These are phyloP conservation scores for Thymelicus lineola DNA, from an alignment of 2,888 invertebrate species.

Conservation along the genomic window DNA sequence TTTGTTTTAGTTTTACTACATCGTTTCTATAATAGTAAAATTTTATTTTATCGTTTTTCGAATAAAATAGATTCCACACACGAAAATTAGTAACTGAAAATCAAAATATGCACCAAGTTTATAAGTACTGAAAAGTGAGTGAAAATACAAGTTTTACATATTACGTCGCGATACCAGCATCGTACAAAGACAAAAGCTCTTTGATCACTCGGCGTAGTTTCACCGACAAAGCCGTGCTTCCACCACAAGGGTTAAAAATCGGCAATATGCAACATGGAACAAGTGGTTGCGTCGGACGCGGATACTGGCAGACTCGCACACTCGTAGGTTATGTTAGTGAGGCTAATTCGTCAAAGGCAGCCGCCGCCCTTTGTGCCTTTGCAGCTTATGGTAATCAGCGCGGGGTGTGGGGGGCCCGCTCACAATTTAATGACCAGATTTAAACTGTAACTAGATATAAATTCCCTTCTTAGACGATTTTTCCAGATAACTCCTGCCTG, in stretches of 20 bases:
- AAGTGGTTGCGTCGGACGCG: conserved; percentile 39
- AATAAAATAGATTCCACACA: too few relatives aligned
- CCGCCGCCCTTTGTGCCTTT: conserved; percentile 70
- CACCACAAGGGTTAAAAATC: conserved; percentile 40
- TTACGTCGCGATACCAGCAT: conserved; percentile 23
- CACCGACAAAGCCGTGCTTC: conserved; percentile 35
- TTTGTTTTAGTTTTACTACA: too few relatives aligned
- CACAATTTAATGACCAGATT: conserved; percentile 66
- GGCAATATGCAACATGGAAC: conserved; percentile 41
- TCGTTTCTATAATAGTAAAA: too few relatives aligned
- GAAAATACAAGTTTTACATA: conserved; percentile 20
- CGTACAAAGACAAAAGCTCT: conserved; percentile 36
- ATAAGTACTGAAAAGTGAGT: conserved; percentile 1
- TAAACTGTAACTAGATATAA: conserved; percentile 44
- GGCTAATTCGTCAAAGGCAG: conserved; percentile 82
- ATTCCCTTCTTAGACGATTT: conserved; percentile 19
- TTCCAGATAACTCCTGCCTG: background rate
- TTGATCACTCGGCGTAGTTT: conserved; percentile 36
- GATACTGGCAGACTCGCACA: conserved; percentile 39
- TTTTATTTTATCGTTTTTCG: too few relatives aligned
- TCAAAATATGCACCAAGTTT: background rate
- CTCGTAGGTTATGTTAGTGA: conserved; percentile 66
- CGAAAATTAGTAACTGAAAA: background rate
- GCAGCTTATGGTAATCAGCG: conserved; percentile 79
- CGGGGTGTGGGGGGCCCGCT: conserved; percentile 57